Conservation (phyloP, 2,113 vertebrate genomes). For the Gracilinanus agilis region DNA sequence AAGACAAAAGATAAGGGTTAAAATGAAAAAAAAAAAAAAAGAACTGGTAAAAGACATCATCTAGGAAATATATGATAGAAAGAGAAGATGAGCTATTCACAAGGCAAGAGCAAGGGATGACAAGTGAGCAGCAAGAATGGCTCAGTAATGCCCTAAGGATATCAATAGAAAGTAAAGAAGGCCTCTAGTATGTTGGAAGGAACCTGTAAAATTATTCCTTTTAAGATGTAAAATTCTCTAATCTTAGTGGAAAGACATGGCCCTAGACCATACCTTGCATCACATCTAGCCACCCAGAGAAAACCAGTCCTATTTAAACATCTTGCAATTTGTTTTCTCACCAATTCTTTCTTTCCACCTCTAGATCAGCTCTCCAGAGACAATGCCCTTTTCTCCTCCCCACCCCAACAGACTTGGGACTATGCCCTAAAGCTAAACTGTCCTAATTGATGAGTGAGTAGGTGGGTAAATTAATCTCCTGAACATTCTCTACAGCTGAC, state of each 20-base stretch:
- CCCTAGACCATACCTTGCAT: neutral
- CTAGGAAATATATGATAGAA: neutral
- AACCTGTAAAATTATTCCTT: neutral
- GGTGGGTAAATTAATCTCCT: neutral
- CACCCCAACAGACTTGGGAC: neutral
- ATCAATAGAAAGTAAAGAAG: neutral
- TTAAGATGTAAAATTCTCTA: neutral
- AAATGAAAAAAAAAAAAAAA: too few species aligned
- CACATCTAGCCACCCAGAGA: neutral
- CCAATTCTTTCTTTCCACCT: neutral
- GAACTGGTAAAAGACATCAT: neutral
- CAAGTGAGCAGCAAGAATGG: neutral
- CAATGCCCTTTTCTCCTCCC: neutral
- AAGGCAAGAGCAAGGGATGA: neutral
- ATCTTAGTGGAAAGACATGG: neutral
- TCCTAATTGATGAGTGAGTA: neutral
- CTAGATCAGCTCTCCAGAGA: neutral
- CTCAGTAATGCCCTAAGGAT: neutral
- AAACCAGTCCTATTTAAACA: neutral
- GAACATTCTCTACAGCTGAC: neutral
- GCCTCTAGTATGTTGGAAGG: neutral
- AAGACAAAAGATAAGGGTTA: too few species aligned
- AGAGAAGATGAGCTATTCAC: neutral
- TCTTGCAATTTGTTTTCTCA: neutral
- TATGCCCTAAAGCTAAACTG: neutral